Conservation (phyloP, 2,888 invertebrate species). For the Nemotelus nigrinus region DNA sequence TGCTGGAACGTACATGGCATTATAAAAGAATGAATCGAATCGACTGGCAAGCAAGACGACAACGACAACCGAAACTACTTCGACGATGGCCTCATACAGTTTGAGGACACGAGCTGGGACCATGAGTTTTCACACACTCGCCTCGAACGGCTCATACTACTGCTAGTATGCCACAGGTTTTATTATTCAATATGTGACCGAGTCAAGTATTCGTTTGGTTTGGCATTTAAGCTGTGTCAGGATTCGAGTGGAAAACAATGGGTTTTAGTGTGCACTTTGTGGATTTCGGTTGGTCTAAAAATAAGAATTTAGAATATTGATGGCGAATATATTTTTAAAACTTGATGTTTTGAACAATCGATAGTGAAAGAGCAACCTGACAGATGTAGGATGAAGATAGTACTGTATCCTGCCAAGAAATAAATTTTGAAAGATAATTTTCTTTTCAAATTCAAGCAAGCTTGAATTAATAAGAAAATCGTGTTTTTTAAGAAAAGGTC, state of each 20-base stretch:
- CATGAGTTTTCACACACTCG: conserved; percentile 4
- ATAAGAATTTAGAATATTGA: background rate
- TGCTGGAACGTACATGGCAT: conserved; percentile 18
- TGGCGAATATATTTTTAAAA: background rate
- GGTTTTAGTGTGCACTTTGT: background rate
- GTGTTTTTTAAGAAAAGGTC: too few relatives aligned
- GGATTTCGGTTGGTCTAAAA: background rate
- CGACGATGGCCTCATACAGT: too few relatives aligned
- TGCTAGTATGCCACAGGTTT: conserved; percentile 15
- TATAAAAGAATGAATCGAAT: conserved; percentile 23
- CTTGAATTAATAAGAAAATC: too few relatives aligned
- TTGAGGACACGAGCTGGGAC: conserved; percentile 25
- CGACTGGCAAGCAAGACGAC: background rate
- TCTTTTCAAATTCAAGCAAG: too few relatives aligned
- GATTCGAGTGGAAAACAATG: conserved; percentile 1
- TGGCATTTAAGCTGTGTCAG: conserved; percentile 31
- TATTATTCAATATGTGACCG: conserved; percentile 38
- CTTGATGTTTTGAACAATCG: background rate
- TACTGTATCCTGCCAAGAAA: too few relatives aligned
- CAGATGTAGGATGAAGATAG: too few relatives aligned
- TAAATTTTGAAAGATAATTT: too few relatives aligned
- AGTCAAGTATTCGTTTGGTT: conserved; percentile 25
- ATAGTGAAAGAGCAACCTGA: too few relatives aligned
- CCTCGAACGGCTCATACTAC: background rate
- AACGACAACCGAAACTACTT: background rate